Percentiles rank a stretch among this genome's conserved stretches.
These are phyloP conservation scores for Xanthia icteritia DNA, from an alignment of 2,888 invertebrate genomes.

Conservation along the genomic window DNA sequence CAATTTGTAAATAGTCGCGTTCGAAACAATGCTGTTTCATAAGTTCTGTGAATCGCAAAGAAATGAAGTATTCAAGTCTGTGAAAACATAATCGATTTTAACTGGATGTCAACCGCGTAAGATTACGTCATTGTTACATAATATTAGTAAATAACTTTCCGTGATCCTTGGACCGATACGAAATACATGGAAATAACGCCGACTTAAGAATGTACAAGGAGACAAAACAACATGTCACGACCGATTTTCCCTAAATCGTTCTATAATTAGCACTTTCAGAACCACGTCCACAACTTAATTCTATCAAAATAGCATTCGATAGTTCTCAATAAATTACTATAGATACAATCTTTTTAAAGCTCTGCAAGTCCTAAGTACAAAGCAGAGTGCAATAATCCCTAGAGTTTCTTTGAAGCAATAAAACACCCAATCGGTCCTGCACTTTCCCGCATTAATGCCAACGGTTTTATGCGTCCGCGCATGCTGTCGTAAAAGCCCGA, in stretches of 20 bases:
- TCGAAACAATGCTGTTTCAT: conserved; percentile 78
- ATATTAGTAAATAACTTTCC: conserved; percentile 1
- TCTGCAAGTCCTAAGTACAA: conserved; percentile 18
- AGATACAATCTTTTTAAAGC: conserved; percentile 19
- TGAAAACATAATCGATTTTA: conserved; percentile 53
- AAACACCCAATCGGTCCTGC: conserved; percentile 74
- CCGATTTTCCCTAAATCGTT: not conserved
- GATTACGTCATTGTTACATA: conserved; percentile 11
- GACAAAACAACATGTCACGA: not conserved
- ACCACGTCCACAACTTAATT: not conserved
- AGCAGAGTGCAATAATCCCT: conserved; percentile 66
- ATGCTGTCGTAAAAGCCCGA: conserved; percentile 76
- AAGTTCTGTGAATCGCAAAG: conserved; percentile 69
- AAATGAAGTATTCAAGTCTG: conserved; percentile 54
- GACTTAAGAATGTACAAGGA: not conserved
- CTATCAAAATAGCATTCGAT: conserved; percentile 12
- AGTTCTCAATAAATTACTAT: conserved; percentile 15
- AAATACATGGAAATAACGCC: not conserved
- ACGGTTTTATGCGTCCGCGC: conserved; percentile 79
- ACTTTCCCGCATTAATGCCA: conserved; percentile 76
- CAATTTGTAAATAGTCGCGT: conserved; percentile 78
- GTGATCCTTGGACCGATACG: not conserved
- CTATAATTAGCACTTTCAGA: not conserved
- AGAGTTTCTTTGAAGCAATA: conserved; percentile 78
- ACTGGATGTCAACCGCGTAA: conserved; percentile 12